Evolutionary conservation across 2,888 invertebrate genomes (phyloP).

Genomic region (Chymomyza amoena): DNA sequence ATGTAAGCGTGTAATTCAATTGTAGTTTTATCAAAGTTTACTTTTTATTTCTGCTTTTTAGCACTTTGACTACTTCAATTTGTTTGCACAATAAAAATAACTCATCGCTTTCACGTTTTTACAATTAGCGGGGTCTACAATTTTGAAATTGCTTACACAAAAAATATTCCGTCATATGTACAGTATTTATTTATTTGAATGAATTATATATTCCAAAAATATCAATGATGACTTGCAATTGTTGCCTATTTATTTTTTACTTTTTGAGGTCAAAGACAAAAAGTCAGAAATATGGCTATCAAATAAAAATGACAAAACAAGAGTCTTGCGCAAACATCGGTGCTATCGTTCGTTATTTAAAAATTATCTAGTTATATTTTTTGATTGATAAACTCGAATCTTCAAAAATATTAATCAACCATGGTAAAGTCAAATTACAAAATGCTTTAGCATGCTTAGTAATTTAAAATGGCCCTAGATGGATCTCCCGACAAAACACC

Average conservation of each 20-base stretch:
- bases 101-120: not conserved
- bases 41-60: conserved; percentile 5
- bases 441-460: no score
- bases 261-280: not conserved
- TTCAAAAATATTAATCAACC: no score
- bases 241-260: not conserved
- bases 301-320: not conserved
- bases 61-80: not conserved
- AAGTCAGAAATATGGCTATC: not conserved
- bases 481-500: no score
- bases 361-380: no score
- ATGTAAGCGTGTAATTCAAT: not conserved
- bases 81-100: not conserved
- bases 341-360: no score
- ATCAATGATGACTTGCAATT: not conserved
- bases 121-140: not conserved
- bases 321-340: not conserved
- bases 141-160: not conserved
- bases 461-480: no score
- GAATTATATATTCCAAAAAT: not conserved
- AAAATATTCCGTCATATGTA: not conserved
- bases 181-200: not conserved
- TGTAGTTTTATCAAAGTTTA: not conserved
- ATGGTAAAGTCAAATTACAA: no score
- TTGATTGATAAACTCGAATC: no score